These are phyloP conservation scores for Heterodera carotae DNA, from an alignment of 1,140 invertebrate species.

Conservation along the genomic window DNA sequence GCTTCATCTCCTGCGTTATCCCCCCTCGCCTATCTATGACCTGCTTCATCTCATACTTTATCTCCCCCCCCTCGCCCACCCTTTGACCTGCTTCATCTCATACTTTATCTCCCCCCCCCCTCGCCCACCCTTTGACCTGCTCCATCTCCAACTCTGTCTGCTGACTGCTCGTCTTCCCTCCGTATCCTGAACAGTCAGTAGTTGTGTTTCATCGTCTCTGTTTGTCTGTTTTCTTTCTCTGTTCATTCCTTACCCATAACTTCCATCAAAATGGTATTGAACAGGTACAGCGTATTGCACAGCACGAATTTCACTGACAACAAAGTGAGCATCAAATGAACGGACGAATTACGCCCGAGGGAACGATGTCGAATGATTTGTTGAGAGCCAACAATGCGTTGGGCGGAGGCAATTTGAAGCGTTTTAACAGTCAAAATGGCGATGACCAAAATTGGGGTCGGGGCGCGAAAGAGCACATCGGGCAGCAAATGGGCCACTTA, in stretches of 20 bases:
- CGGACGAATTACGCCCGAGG: constrained; percentile 20
- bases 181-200: constrained; percentile 37
- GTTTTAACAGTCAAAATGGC: constrained; percentile 62
- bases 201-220: neutral
- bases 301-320: constrained; percentile 64
- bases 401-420: constrained; percentile 55
- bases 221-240: neutral
- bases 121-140: constrained; percentile 21
- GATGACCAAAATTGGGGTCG: constrained; percentile 60
- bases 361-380: constrained; percentile 19
- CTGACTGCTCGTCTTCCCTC: constrained; percentile 56
- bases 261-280: constrained; percentile 62
- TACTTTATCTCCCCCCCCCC: too few species aligned
- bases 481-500: constrained; percentile 59
- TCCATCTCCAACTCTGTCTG: constrained; percentile 57
- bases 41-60: too few species aligned
- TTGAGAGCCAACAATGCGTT: constrained; percentile 45
- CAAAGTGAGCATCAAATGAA: constrained; percentile 39
- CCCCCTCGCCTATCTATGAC: too few species aligned
- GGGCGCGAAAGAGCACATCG: constrained; percentile 62
- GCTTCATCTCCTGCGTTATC: too few species aligned
- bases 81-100: too few species aligned
- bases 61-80: too few species aligned
- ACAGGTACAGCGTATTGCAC: constrained; percentile 65
- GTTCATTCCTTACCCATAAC: constrained; percentile 45